Base-by-base conservation (phyloP, 2,113 vertebrate species). In the Pimephales promelas region DNA sequence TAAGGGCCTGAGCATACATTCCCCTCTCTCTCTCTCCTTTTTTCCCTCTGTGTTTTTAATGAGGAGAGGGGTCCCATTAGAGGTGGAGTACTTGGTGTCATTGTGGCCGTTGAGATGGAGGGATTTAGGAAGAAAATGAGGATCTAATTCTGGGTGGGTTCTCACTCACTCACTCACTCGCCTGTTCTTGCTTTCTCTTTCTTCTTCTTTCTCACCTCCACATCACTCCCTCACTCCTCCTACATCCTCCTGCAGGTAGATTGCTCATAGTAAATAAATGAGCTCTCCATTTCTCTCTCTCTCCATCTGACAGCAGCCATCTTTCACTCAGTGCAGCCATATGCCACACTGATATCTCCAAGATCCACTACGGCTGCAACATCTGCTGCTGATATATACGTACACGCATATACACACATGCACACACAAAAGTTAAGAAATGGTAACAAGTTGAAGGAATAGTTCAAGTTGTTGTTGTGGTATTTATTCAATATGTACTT, bases 291-390 rank as follows among this genome's bases (percentile, higher is more conserved):
- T 79, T 66, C 88, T 59, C 82, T 89, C 82, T 89, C 89, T 90
- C 90, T 87, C 88, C 76, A 87, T 90, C 90, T 94, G 94, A 94
- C 94, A 95, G 92, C 91, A 88, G 89, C 93, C 94, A 95, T 95
- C 94, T 94, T 93, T 95, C 93, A 95, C 92, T 78, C 87, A 83
- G 89, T 91, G 71, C 80, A 73, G 90, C 94, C 94, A 95, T 95
- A 95, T 95, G 94, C 92, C 89, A 89, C 78, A 86, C 90, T 89
- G 90, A 92, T 93, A 90, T 93, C 91, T 92, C 89, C 83, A 91
- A 92, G 92, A 93, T 91, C 85, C 79, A 85, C 87, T 90, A 87
- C 92, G 93, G 92, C 92, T 93, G 92, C 91, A 93, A 88, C 92
- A 94, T 92, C 91, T 94, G 93, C 92, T 92, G 74, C 85, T 59